phyloP scores from a whole-genome alignment of 1,140 invertebrate species.

The Pseudoatta argentina region DNA sequence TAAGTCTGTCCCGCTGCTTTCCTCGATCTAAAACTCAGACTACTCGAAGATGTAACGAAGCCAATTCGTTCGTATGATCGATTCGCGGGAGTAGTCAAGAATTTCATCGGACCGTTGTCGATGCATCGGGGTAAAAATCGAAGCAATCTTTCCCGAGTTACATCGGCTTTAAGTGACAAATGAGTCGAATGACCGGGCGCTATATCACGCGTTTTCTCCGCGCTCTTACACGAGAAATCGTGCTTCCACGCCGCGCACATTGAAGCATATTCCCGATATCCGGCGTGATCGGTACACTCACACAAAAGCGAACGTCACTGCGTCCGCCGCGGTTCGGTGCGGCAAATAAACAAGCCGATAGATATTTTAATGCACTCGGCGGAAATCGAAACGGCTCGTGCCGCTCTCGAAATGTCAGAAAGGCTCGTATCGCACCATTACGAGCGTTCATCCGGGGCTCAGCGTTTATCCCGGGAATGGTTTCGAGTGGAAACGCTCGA shows the following conservation, averaged over 20 bases:
- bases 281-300: slow-evolving; percentile 11
- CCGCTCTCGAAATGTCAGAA: slow-evolving; percentile 58
- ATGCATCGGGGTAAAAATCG: slow-evolving; percentile 18
- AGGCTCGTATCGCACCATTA: slow-evolving; percentile 39
- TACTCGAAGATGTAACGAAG: slow-evolving; percentile 7
- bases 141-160: slow-evolving; percentile 5
- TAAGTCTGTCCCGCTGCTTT: neutral
- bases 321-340: neutral
- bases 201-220: slow-evolving; percentile 7
- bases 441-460: neutral
- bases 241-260: neutral
- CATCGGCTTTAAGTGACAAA: slow-evolving; percentile 45
- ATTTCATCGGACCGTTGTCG: slow-evolving; percentile 9
- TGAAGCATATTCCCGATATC: slow-evolving; percentile 41
- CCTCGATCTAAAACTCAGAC: neutral
- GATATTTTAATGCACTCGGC: slow-evolving; percentile 49
- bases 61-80: slow-evolving; percentile 29
- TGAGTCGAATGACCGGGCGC: slow-evolving; percentile 19
- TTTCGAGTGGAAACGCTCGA: slow-evolving; percentile 27
- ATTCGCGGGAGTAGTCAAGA: neutral
- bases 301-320: neutral
- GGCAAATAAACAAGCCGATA: slow-evolving; percentile 67
- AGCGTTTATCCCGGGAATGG: neutral
- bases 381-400: slow-evolving; percentile 64
- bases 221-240: slow-evolving; percentile 7